Evolutionary conservation across 1,140 invertebrate species (phyloP), one percentile per base, ranked within the genome.

Genomic region (Philaenus spumarius): DNA sequence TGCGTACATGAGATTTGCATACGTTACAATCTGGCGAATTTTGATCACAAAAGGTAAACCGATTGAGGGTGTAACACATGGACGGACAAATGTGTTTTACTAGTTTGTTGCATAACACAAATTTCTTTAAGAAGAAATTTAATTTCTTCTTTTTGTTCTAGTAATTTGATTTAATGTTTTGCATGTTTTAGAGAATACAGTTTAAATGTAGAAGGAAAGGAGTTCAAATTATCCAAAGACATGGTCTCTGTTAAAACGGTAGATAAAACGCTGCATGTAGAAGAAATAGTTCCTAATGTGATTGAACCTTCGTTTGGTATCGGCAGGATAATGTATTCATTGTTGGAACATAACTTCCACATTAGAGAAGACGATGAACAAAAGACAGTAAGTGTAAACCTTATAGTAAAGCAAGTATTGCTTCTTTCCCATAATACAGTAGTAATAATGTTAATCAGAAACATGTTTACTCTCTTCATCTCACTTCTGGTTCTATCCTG

Each of bases 261-360:
- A 60, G 81, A 89, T 64, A 97, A 97, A 73, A 96, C 85, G 9
- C 73, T 95, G 5, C 90, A 98, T 77, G 95, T 98, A 17, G 94
- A 99, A 77, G 96, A 99, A 77, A 87, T 98, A 53, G 86, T 89
- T 58, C 97, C 97, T 0, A 96, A 87, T 71, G 97, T 99, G 12
- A 94, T 99, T 67, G 97, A 99, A 73, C 97, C 97, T 2, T 98
- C 97, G 3, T 99, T 99, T 78, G 97, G 97, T 60, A 82, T 99
- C 73, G 97, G 97, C 0, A 79, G 97, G 62, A 92, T 99, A 40
- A 91, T 99, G 82, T 99, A 99, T 70, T 81, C 94, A 2, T 78
- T 98, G 34, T 86, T 98, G 64, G 97, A 99, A 72, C 97, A 99
- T 69, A 96, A 90, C 69, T 99, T 99, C 75, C 84, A 82, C 64